Evolutionary conservation across 2,113 vertebrate genomes (phyloP).

Genomic region (Brienomyrus brachyistius): DNA sequence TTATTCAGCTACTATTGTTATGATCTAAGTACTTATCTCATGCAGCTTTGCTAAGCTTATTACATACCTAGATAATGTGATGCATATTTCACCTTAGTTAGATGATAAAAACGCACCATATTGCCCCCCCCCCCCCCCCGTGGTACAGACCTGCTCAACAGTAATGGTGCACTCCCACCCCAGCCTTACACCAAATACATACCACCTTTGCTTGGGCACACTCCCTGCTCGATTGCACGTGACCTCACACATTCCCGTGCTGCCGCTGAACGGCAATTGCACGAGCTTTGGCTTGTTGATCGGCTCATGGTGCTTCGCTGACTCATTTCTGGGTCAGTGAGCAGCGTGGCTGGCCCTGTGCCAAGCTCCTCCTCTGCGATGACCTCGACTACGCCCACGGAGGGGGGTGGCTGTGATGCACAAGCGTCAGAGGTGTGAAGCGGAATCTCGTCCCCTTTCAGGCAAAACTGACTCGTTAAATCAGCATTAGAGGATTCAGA

Average conservation of each 20-base stretch:
- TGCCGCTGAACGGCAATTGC: slow-evolving; percentile 36
- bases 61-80: not conserved
- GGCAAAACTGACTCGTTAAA: not conserved
- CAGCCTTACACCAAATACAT: slow-evolving; percentile 24
- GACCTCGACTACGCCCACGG: slow-evolving; percentile 2
- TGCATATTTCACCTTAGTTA: not conserved
- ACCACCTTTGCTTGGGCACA: slow-evolving; percentile 32
- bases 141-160: not conserved
- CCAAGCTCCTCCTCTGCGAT: slow-evolving; percentile 12
- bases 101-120: not conserved
- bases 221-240: slow-evolving; percentile 21
- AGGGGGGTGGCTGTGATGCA: not conserved
- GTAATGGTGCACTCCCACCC: not conserved
- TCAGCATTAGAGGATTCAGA: not conserved
- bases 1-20: not conserved
- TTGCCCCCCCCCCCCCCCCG: not conserved
- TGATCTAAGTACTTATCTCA: not conserved
- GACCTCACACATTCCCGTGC: slow-evolving; percentile 27
- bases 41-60: not conserved
- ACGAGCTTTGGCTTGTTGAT: slow-evolving; percentile 44
- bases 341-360: slow-evolving; percentile 31
- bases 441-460: not conserved
- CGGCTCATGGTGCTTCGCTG: slow-evolving; percentile 53
- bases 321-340: slow-evolving; percentile 53
- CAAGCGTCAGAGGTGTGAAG: not conserved